These are phyloP conservation scores for Xenus cinereus DNA, from an alignment of 2,113 vertebrate genomes.

Conservation along the genomic window DNA sequence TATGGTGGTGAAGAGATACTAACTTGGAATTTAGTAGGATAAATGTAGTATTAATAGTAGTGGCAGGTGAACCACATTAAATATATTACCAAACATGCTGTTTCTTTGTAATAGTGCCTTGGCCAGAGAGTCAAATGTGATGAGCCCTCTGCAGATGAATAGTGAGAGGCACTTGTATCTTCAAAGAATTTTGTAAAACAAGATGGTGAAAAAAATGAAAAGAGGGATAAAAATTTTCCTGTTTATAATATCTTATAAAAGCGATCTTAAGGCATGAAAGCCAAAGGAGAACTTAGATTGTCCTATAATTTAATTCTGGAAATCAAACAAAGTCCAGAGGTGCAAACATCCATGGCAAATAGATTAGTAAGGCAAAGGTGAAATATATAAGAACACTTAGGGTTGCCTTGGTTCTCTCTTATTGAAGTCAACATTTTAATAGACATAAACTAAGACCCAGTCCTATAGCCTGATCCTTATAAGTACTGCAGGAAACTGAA, in stretches of 20 bases:
- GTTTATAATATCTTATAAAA: not conserved
- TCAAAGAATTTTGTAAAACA: not conserved
- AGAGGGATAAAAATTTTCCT: not conserved
- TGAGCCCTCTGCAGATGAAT: not conserved
- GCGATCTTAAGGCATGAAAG: rapidly evolving
- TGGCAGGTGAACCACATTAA: not conserved
- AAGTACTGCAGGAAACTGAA: not conserved
- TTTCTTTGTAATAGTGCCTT: not conserved
- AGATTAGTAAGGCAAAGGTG: not conserved
- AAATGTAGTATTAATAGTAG: not conserved
- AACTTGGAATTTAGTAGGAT: not conserved
- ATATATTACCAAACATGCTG: not conserved
- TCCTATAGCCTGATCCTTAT: not conserved
- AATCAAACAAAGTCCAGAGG: not conserved
- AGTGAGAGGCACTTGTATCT: not conserved
- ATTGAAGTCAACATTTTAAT: not conserved
- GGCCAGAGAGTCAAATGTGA: not conserved
- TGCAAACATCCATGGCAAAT: not conserved
- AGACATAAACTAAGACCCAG: not conserved
- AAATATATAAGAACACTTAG: not conserved
- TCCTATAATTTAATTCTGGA: not conserved
- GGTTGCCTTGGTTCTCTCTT: not conserved
- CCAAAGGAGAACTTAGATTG: not conserved
- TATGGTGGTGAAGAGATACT: not conserved
- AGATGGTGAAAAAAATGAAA: not conserved